A percentile compares a stretch with the other conserved stretches of the same genome.
phyloP scores from a whole-genome alignment of 2,113 vertebrate species.

The Rutilus rutilus region DNA sequence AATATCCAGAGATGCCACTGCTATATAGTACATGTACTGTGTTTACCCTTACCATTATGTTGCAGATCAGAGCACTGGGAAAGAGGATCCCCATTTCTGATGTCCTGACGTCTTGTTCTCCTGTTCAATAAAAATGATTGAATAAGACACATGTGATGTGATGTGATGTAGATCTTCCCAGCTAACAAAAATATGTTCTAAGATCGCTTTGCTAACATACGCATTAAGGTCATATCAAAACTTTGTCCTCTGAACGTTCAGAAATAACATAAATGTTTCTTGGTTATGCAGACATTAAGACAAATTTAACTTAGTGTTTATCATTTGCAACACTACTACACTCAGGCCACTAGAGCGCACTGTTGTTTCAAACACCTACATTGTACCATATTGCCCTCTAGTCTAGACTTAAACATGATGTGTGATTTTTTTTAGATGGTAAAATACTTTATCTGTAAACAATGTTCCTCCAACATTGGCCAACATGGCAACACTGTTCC shows the following conservation, averaged over 20 bases:
- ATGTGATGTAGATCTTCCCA: neutral
- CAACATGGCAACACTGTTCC: too few species aligned
- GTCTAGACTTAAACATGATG: neutral
- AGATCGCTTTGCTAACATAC: too few species aligned
- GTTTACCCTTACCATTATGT: constrained; percentile 81
- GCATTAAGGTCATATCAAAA: too few species aligned
- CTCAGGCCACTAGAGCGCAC: constrained; percentile 68
- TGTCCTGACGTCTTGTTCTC: constrained; percentile 93
- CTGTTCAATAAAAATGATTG: constrained; percentile 66
- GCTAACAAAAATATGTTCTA: too few species aligned
- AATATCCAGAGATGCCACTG: neutral
- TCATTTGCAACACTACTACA: neutral
- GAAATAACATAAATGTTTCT: too few species aligned
- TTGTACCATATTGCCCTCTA: neutral
- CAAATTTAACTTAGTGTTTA: neutral
- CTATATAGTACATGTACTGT: neutral
- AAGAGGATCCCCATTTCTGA: constrained; percentile 95
- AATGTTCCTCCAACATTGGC: neutral
- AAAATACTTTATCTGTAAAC: neutral
- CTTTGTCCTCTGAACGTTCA: too few species aligned
- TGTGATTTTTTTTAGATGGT: neutral
- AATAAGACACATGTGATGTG: neutral
- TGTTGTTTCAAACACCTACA: constrained; percentile 55
- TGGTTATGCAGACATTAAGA: too few species aligned
- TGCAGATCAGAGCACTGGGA: constrained; percentile 97